These are phyloP conservation scores for Papilio protenor DNA, from an alignment of 2,888 invertebrate species.

Conservation along the genomic window DNA sequence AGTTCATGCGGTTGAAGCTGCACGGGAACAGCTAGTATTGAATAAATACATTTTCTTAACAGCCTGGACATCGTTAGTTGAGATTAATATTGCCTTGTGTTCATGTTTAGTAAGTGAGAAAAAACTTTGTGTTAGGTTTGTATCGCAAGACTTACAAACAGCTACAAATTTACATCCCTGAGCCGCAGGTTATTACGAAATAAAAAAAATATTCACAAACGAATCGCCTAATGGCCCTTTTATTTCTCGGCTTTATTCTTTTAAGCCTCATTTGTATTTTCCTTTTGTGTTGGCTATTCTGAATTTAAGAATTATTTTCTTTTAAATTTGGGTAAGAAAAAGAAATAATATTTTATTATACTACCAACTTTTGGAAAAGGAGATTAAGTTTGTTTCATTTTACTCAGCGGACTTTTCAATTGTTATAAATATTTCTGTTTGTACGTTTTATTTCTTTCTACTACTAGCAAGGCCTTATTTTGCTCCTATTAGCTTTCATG, in stretches of 20 bases:
- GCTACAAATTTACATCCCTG: conserved; percentile 23
- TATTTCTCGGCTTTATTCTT: conserved; percentile 42
- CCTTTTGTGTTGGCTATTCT: conserved; percentile 36
- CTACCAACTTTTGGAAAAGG: conserved; percentile 11
- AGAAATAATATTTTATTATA: conserved; percentile 29
- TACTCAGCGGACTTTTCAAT: background rate
- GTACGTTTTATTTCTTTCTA: background rate
- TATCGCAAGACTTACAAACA: conserved; percentile 15
- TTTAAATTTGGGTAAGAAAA: conserved; percentile 22
- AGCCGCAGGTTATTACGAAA: conserved; percentile 40
- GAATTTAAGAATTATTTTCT: conserved; percentile 39
- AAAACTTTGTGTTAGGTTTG: conserved; percentile 19
- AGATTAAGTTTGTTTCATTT: background rate
- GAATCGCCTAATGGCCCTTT: conserved; percentile 43
- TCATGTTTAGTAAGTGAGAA: background rate
- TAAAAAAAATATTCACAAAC: conserved; percentile 40
- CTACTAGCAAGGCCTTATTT: too few relatives aligned
- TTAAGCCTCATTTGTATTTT: conserved; percentile 43
- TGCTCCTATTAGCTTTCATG: too few relatives aligned
- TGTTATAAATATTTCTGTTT: background rate
- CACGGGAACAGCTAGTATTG: too few relatives aligned
- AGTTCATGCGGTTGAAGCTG: too few relatives aligned
- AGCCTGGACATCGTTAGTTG: too few relatives aligned
- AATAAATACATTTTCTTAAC: too few relatives aligned
- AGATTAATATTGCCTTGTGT: too few relatives aligned